Base-by-base conservation (phyloP, 2,113 vertebrate species). In the Proterorhinus semilunaris region DNA sequence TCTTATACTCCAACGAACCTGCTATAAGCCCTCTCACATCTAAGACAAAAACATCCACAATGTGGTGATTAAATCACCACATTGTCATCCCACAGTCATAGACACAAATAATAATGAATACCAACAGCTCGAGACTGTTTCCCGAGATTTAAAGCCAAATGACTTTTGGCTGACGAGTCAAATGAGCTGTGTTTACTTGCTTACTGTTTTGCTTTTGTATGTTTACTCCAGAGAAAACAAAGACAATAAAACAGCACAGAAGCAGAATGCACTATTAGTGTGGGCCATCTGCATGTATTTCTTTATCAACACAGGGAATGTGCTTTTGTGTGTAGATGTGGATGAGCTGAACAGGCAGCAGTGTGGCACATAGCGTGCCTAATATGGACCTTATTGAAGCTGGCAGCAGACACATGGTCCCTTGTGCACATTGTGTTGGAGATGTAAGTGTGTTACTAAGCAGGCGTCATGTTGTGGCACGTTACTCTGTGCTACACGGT, bases 401-500 rank as follows among this genome's bases (percentile, higher is more conserved):
- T 79, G 72, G 76, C 82, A 86, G 74, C 74, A 72, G 54, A 27
- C 49, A 71, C 51, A 51, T 79, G 71, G 67, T 83, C 84, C 80
- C 67, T 67, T 78, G 78, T 69, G 63, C 57, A 68, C 68, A 89
- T 64, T 71, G 66, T 78, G 74, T 64, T 57, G 80, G 68, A 70
- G 78, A 62, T 77, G 74, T 83, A 78, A 81, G 70, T 81, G 83
- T 82, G 83, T 87, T 88, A 86, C 86, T 78, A 86, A 87, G 86
- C 88, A 76, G 77, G 72, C 74, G 57, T 67, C 75, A 63, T 80
- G 79, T 88, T 87, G 78, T 81, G 77, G 69, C 72, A 83, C 81
- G 80, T 84, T 79, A 81, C 86, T 87, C 90, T 90, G 87, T 91
- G 88, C 71, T 89, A 83, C 84, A 69, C 68, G 75, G 51, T 42